Evolutionary conservation across 2,797 vertebrate species (phyloP).

Genomic region (Pantherophis alleghaniensis): DNA sequence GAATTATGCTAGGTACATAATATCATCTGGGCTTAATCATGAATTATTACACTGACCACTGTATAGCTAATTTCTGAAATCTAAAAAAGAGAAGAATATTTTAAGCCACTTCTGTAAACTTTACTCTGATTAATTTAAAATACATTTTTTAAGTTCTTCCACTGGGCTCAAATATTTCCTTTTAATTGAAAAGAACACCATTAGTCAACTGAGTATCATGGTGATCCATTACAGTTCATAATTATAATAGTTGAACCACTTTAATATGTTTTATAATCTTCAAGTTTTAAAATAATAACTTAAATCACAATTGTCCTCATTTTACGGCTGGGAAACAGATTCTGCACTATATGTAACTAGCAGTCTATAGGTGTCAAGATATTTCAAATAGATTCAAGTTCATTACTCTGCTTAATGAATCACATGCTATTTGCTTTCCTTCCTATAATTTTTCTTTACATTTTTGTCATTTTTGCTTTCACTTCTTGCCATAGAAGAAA

Average conservation of each 20-base stretch:
- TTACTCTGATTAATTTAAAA: neutral
- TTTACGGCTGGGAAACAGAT: neutral
- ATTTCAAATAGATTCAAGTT: neutral
- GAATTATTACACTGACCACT: neutral
- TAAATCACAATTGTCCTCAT: neutral
- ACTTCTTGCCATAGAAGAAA: neutral
- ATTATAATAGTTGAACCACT: neutral
- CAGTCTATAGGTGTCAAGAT: neutral
- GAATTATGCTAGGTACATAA: neutral
- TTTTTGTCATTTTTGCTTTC: neutral
- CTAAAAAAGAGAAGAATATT: neutral
- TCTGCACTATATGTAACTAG: neutral
- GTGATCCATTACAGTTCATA: neutral
- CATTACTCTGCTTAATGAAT: neutral
- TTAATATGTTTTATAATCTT: neutral
- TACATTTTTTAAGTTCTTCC: neutral
- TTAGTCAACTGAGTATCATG: neutral
- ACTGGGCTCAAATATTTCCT: neutral
- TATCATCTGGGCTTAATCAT: neutral
- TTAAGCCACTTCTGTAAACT: neutral
- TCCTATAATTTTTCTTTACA: neutral
- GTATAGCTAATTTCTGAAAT: neutral
- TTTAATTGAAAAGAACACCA: neutral
- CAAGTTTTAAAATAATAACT: neutral
- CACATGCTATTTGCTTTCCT: neutral